These are phyloP conservation scores for Tor tambroides DNA, from an alignment of 2,113 vertebrate genomes.

Conservation along the genomic window DNA sequence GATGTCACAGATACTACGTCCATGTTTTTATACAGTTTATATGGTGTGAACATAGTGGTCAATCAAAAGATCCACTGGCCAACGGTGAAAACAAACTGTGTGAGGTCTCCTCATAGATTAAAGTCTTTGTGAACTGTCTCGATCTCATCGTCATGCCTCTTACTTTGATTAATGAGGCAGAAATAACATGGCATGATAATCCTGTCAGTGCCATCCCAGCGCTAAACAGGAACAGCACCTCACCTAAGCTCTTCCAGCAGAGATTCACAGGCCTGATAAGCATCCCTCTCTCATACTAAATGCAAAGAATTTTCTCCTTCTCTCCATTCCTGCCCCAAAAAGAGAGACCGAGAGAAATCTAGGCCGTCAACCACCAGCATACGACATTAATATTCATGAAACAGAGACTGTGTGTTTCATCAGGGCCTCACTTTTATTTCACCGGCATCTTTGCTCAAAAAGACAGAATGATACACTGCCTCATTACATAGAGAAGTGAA, in stretches of 20 bases:
- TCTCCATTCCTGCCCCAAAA: background rate
- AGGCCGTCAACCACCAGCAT: constrained; percentile 24
- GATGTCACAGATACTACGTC: too few relatives aligned
- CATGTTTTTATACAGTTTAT: background rate
- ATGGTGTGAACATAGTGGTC: too few relatives aligned
- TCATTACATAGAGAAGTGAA: constrained; percentile 23
- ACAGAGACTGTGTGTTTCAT: constrained; percentile 17
- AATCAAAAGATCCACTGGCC: background rate
- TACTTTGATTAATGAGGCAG: constrained; percentile 61
- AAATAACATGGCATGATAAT: constrained; percentile 38
- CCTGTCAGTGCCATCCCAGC: constrained; percentile 44
- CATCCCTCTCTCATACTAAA: constrained; percentile 22
- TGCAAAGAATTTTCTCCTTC: constrained; percentile 11
- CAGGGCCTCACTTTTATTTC: constrained; percentile 40
- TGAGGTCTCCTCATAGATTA: constrained; percentile 45
- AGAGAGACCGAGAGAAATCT: constrained; percentile 17
- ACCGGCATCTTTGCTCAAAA: constrained; percentile 7
- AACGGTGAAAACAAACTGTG: constrained; percentile 39
- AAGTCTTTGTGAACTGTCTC: constrained; percentile 52
- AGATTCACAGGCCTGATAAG: constrained; percentile 23
- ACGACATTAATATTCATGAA: constrained; percentile 28
- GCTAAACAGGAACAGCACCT: constrained; percentile 25
- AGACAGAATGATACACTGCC: constrained; percentile 27
- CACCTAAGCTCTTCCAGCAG: constrained; percentile 18
- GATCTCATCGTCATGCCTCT: constrained; percentile 58